Evolutionary conservation across 2,888 invertebrate genomes (phyloP), one percentile per base, ranked within the genome.

Genomic region (Anodontia alba): DNA sequence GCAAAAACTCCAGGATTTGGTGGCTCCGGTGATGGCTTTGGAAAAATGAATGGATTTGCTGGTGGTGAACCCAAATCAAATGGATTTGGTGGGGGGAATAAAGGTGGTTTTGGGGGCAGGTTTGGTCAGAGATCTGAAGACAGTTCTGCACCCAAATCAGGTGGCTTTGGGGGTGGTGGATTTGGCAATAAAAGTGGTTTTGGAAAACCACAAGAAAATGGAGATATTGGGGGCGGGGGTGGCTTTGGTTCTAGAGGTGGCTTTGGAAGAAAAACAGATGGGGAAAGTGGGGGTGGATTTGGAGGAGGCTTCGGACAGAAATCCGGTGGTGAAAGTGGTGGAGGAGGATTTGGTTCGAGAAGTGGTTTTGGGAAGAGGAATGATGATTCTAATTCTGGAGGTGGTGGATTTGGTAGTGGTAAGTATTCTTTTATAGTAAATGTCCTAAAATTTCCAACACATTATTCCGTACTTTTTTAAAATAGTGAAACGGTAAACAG

Each of bases 31-130:
- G 75, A 72, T n/a, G 83, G 84, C 38, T 81, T 83, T 51, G 74
- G 79, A 54, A 78, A 81, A 77, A 73, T 78, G 73, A 84, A 83
- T 57, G 77, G 75, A 36, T 68, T 68, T 26, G 80, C 75, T 67
- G 72, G 76, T 20, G 74, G 76, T 33, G 62, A 51, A n/a, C 69
- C 51, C 17, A 74, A 66, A 54, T 51, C 75, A 71, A 73, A 78
- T 68, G 73, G 75, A 36, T 76, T 67, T 66, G 76, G 80, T 1
- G 73, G 73, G 42, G 43, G 62, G 1, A 38, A 38, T 38, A 76
- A 72, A 20, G 78, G 82, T 46, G 69, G 62, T 43, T 69, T 49
- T 79, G 12, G 81, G 78, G 49, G 80, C 79, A 74, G 81, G 26
- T 81, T 81, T 78, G 81, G 78, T 42, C 51, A 73, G 23, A 68